Percentiles rank a stretch among this genome's conserved stretches.
Conservation (phyloP, 2,113 vertebrate genomes). For the Pelodiscus sinensis region DNA sequence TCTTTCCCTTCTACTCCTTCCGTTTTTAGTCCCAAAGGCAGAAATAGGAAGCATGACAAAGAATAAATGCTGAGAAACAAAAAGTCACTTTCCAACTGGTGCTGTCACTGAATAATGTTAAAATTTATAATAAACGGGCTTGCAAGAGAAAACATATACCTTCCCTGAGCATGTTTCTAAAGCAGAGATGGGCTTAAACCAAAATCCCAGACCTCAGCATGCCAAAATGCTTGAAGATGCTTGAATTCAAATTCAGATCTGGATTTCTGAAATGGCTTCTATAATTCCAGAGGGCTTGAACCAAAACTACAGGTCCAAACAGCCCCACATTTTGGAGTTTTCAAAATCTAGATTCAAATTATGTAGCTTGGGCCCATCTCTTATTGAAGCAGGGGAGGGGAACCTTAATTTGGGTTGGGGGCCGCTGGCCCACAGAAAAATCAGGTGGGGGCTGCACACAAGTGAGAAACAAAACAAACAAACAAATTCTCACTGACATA, state of each 20-base stretch:
- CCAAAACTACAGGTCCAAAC: neutral
- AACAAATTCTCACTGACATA: too few species aligned
- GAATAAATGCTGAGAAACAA: neutral
- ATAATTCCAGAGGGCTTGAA: neutral
- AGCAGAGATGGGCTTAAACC: fast-evolving
- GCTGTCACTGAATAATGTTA: neutral
- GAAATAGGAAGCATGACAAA: neutral
- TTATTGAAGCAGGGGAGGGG: too few species aligned
- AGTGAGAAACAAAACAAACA: too few species aligned
- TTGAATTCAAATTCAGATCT: neutral
- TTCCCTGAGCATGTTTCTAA: neutral
- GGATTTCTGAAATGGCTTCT: neutral
- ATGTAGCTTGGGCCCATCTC: neutral
- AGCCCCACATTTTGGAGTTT: neutral
- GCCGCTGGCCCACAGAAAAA: too few species aligned
- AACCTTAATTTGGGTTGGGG: too few species aligned
- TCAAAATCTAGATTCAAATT: fast-evolving
- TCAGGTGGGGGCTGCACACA: too few species aligned
- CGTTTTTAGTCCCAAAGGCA: neutral
- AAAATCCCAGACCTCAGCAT: neutral
- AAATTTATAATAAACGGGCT: neutral
- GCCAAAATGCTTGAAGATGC: neutral
- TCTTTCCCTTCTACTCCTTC: neutral
- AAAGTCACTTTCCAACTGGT: neutral
- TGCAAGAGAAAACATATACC: neutral